These are phyloP conservation scores for Turritopsis dohrnii DNA, from an alignment of 30 jellyfish, hydroid and myxozoan species.

Conservation along the genomic window DNA sequence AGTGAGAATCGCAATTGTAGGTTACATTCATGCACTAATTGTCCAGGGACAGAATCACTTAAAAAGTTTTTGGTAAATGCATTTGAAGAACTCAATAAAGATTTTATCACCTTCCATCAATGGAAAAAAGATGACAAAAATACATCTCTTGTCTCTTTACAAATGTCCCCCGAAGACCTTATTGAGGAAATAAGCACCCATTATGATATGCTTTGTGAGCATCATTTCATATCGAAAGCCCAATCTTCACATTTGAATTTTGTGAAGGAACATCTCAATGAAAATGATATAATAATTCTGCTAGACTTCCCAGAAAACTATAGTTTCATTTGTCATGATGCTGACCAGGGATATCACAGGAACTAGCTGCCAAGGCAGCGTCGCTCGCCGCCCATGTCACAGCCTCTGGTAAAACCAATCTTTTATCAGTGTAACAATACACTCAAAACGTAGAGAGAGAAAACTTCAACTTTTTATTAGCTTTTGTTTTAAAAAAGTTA, in stretches of 20 bases:
- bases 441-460: too few relatives aligned
- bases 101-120: background rate
- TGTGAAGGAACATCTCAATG: constrained; percentile 9
- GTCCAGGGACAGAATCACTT: background rate
- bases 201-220: background rate
- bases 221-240: constrained; percentile 21
- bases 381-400: constrained; percentile 12
- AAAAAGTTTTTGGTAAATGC: too few relatives aligned
- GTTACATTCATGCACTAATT: background rate
- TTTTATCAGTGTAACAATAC: background rate
- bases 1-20: background rate
- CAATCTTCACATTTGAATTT: constrained; percentile 40
- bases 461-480: too few relatives aligned
- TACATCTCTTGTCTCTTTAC: background rate
- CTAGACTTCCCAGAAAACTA: constrained; percentile 38
- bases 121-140: background rate
- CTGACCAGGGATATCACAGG: constrained; percentile 60
- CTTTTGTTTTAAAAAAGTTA: too few relatives aligned
- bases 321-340: constrained; percentile 32
- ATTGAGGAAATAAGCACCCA: background rate
- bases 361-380: constrained; percentile 7
- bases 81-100: background rate
- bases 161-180: background rate
- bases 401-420: constrained; percentile 2
- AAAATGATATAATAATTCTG: constrained; percentile 1